These are phyloP conservation scores for Psephotus haematonotus DNA, from an alignment of 2,113 vertebrate genomes.

Conservation along the genomic window DNA sequence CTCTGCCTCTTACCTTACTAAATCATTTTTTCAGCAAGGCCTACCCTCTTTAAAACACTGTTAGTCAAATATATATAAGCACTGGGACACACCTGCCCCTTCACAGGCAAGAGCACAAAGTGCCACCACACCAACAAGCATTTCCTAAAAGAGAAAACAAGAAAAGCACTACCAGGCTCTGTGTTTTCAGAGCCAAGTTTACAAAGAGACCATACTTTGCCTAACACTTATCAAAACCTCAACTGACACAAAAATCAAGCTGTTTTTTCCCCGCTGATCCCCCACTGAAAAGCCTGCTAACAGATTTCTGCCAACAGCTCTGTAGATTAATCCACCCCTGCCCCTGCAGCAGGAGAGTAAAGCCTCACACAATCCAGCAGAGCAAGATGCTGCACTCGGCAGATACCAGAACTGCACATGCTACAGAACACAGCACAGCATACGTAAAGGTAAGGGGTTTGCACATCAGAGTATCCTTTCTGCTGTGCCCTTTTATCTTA, in stretches of 20 bases:
- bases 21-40: not conserved
- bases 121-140: not conserved
- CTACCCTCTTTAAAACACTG: not conserved
- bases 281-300: not conserved
- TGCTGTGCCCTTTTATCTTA: not conserved
- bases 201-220: not conserved
- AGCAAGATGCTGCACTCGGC: conserved; percentile 24
- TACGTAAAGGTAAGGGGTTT: not conserved
- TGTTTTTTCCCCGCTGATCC: not conserved
- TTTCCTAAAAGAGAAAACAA: not conserved
- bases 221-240: not conserved
- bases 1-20: not conserved
- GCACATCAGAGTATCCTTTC: not conserved
- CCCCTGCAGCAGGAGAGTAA: not conserved
- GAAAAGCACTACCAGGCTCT: not conserved
- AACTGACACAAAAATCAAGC: not conserved
- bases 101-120: not conserved
- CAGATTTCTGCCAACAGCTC: not conserved
- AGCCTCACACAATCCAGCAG: conserved; percentile 5
- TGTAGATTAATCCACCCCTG: conserved; percentile 19
- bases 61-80: not conserved
- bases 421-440: not conserved
- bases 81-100: not conserved
- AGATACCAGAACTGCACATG: not conserved
- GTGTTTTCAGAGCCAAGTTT: not conserved